phyloP scores from a whole-genome alignment of 2,113 vertebrate genomes.

The Neotoma lepida region DNA sequence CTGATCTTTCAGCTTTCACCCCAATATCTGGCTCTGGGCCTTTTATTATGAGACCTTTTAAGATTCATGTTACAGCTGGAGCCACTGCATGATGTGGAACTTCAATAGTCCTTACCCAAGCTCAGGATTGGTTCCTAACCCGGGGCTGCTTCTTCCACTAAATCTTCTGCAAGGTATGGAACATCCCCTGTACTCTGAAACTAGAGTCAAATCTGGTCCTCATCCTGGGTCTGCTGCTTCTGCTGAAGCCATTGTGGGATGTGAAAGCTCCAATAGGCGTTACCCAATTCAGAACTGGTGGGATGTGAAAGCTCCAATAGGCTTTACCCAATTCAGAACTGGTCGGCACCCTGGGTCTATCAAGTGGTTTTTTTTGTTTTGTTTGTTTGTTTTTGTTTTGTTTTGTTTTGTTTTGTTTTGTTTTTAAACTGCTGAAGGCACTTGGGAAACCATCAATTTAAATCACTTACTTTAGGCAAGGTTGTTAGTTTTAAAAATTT shows the following conservation, averaged over 20 bases:
- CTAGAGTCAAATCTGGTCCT: background rate
- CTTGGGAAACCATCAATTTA: background rate
- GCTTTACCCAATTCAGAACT: background rate
- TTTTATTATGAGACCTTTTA: no score
- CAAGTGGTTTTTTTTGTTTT: background rate
- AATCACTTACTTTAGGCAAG: background rate
- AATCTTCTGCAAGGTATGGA: background rate
- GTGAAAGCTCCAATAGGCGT: background rate
- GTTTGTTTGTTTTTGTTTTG: no score
- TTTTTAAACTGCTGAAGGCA: background rate
- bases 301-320: background rate
- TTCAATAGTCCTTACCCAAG: background rate
- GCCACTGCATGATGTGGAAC: background rate
- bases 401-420: no score
- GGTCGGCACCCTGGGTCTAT: background rate
- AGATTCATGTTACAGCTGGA: no score
- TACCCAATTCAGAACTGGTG: background rate
- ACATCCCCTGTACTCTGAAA: background rate
- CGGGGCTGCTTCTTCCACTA: background rate
- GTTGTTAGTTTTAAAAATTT: background rate
- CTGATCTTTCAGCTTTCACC: no score
- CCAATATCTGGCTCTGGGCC: no score
- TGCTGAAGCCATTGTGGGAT: background rate
- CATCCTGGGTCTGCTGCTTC: background rate
- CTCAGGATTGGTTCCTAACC: background rate